These are phyloP conservation scores for Dryas iulia DNA, from an alignment of 1,140 invertebrate genomes.

Conservation along the genomic window DNA sequence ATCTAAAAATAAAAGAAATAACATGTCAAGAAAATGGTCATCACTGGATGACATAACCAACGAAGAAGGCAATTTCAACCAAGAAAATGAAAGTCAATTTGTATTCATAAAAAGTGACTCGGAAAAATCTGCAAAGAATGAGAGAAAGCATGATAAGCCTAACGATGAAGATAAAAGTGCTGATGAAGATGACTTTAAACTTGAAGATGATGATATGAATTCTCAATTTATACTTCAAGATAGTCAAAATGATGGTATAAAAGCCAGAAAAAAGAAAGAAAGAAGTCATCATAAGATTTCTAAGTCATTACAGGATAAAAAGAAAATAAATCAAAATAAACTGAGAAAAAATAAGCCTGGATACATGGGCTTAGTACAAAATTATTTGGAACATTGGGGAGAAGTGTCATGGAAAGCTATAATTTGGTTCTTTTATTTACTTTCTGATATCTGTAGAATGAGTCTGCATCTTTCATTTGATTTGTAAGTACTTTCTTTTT, in stretches of 20 bases:
- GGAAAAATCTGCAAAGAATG: slow-evolving; percentile 63
- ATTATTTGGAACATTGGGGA: slow-evolving; percentile 85
- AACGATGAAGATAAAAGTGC: slow-evolving; percentile 55
- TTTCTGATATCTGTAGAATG: slow-evolving; percentile 89
- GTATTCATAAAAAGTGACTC: slow-evolving; percentile 65
- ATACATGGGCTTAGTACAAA: slow-evolving; percentile 78
- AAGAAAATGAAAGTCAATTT: slow-evolving; percentile 68
- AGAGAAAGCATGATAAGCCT: slow-evolving; percentile 56
- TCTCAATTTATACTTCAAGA: slow-evolving; percentile 65
- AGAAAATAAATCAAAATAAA: slow-evolving; percentile 66
- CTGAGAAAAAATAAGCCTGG: slow-evolving; percentile 70
- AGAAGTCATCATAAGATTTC: slow-evolving; percentile 72
- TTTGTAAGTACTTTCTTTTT: slow-evolving; percentile 81
- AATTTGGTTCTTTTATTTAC: slow-evolving; percentile 88
- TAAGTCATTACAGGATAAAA: slow-evolving; percentile 74
- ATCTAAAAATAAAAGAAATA: slow-evolving; percentile 72
- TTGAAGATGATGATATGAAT: slow-evolving; percentile 53
- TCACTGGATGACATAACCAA: slow-evolving; percentile 81
- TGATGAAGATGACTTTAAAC: slow-evolving; percentile 47
- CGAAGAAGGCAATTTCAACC: slow-evolving; percentile 60
- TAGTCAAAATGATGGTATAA: slow-evolving; percentile 52
- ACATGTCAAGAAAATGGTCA: slow-evolving; percentile 81
- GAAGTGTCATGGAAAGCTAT: slow-evolving; percentile 84
- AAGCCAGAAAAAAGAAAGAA: slow-evolving; percentile 74
- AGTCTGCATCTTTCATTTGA: slow-evolving; percentile 88